phyloP scores from a whole-genome alignment of 2,113 vertebrate genomes.

The Psilopogon haemacephalus region DNA sequence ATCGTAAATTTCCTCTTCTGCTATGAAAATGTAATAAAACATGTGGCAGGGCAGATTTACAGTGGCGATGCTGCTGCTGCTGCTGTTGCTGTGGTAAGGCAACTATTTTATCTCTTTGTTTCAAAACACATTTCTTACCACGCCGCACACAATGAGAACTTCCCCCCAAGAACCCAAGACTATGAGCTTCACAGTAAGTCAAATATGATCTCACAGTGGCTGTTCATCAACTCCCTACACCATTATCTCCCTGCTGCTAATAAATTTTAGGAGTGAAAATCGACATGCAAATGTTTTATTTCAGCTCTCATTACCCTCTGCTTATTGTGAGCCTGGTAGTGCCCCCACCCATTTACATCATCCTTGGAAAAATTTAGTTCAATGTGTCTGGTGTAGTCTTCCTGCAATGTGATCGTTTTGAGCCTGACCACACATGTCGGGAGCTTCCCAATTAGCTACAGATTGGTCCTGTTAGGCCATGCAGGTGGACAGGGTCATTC shows the following conservation, averaged over 20 bases:
- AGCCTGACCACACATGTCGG: not conserved
- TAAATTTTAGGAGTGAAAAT: conserved; percentile 21
- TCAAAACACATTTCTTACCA: conserved; percentile 28
- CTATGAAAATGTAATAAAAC: conserved; percentile 69
- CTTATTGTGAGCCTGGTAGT: conserved; percentile 8
- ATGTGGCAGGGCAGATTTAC: conserved; percentile 63
- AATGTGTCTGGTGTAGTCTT: not conserved
- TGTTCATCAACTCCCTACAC: not conserved
- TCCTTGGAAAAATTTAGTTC: not conserved
- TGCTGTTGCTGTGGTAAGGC: conserved; percentile 24
- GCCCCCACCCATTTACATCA: conserved; percentile 54
- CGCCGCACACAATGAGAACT: not conserved
- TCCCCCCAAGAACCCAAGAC: conserved; percentile 10
- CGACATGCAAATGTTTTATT: conserved; percentile 46
- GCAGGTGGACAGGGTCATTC: not conserved
- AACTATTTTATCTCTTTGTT: conserved; percentile 50
- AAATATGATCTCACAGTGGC: conserved; percentile 3
- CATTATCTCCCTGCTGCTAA: conserved; percentile 16
- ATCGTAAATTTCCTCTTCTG: conserved; percentile 67
- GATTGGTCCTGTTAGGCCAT: not conserved
- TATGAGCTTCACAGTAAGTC: not conserved
- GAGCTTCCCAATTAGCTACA: not conserved
- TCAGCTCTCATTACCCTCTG: not conserved
- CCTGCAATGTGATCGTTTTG: not conserved
- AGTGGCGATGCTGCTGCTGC: conserved; percentile 37